Percentiles rank a stretch among this genome's conserved stretches.
These are phyloP conservation scores for Tetramorium simillimum DNA, from an alignment of 1,140 invertebrate genomes.

Conservation along the genomic window DNA sequence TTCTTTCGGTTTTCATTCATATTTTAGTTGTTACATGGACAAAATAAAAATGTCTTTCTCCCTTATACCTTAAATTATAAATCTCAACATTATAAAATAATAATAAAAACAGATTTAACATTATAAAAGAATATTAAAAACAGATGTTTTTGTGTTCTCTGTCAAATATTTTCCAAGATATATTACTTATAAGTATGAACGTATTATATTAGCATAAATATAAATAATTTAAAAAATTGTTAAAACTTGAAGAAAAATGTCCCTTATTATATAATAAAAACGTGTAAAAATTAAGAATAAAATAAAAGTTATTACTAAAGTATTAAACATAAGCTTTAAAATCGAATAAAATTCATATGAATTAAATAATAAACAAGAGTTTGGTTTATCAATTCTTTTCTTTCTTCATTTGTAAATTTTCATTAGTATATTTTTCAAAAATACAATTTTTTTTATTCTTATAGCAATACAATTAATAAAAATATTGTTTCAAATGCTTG, in stretches of 20 bases:
- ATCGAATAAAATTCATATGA: not conserved
- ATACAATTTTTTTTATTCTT: not conserved
- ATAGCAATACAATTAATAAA: not conserved
- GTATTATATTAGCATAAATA: not conserved
- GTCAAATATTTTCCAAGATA: not conserved
- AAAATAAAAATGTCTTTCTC: not conserved
- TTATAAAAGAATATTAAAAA: not conserved
- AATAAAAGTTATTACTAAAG: no score
- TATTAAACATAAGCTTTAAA: not conserved
- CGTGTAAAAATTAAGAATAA: no score
- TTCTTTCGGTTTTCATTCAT: not conserved
- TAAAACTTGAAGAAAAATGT: no score
- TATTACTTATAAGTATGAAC: not conserved
- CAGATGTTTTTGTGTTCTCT: not conserved
- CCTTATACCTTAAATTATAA: not conserved
- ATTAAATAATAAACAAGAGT: not conserved
- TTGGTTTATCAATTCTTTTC: not conserved
- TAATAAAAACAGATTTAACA: not conserved
- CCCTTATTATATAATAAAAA: no score
- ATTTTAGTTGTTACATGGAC: not conserved
- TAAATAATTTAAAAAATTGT: not conserved
- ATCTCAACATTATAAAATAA: not conserved
- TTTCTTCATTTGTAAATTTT: not conserved
- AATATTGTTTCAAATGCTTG: not conserved
- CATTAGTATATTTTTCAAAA: not conserved